Percentiles rank a stretch among this genome's conserved stretches.
These are phyloP conservation scores for Dromas ardeola DNA, from an alignment of 2,113 vertebrate species.

Conservation along the genomic window DNA sequence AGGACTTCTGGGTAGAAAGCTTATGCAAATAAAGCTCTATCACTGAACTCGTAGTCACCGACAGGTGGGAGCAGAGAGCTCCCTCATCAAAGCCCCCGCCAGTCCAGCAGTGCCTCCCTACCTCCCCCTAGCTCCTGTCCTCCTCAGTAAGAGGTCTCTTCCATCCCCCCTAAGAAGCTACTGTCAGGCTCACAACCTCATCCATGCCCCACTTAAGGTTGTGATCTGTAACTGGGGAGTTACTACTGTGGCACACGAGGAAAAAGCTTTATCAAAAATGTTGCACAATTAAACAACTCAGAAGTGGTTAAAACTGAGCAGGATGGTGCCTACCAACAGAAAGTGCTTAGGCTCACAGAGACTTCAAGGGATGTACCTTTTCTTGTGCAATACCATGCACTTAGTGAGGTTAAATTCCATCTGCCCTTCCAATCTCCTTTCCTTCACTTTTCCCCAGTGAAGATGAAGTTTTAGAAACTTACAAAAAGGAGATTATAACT, in stretches of 20 bases:
- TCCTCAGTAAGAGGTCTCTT: not conserved
- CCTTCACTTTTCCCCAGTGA: not conserved
- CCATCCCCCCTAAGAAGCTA: not conserved
- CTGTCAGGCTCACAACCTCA: not conserved
- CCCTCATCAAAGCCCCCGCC: not conserved
- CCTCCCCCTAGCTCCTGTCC: not conserved
- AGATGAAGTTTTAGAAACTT: not conserved
- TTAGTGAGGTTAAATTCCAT: not conserved
- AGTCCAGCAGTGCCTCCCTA: not conserved
- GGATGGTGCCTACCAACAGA: not conserved
- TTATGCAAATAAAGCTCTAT: not conserved
- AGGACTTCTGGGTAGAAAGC: not conserved
- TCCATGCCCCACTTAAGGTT: not conserved
- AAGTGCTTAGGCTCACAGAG: not conserved
- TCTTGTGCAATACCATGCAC: not conserved
- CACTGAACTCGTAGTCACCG: not conserved
- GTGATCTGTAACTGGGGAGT: not conserved
- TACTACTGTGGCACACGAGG: not conserved
- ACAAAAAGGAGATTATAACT: not conserved
- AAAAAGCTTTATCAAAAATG: not conserved
- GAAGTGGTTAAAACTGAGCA: not conserved
- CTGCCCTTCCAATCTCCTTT: not conserved
- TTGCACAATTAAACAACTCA: not conserved
- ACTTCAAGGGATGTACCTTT: not conserved
- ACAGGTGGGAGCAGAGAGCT: not conserved